A percentile compares a stretch with the other conserved stretches of the same genome.
Conservation (phyloP, 2,113 vertebrate species). For the Notothenia coriiceps region DNA sequence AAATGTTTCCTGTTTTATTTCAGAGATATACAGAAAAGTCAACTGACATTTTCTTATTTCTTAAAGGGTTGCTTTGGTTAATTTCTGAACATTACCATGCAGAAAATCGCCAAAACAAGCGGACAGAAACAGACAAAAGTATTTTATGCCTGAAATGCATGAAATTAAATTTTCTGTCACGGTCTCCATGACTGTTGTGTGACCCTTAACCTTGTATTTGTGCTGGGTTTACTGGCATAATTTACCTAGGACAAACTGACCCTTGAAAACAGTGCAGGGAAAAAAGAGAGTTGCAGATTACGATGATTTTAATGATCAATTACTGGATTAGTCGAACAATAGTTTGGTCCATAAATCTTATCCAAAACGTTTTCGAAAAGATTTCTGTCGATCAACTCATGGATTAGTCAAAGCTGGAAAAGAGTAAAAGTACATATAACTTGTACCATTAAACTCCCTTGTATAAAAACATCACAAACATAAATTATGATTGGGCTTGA, state of each 20-base stretch:
- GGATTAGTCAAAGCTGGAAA: no score
- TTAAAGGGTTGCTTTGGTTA: not conserved
- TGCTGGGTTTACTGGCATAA: not conserved
- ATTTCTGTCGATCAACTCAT: no score
- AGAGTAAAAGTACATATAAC: not conserved
- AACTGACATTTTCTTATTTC: not conserved
- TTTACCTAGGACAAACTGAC: slow-evolving; percentile 18
- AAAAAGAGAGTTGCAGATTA: not conserved
- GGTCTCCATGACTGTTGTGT: slow-evolving; percentile 9
- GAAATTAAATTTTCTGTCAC: not conserved
- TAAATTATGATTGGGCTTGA: not conserved
- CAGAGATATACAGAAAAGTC: not conserved
- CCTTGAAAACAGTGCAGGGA: slow-evolving; percentile 31
- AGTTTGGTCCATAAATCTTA: no score
- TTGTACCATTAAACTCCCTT: not conserved
- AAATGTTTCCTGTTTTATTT: not conserved
- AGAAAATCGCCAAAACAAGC: slow-evolving; percentile 1
- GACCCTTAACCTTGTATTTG: slow-evolving; percentile 28
- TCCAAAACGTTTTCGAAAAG: no score
- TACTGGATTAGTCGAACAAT: no score
- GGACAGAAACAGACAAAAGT: not conserved
- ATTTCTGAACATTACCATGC: not conserved
- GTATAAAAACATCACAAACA: not conserved
- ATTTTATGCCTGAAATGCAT: not conserved
- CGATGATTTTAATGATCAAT: no score